Evolutionary conservation across 2,797 vertebrate species (phyloP), one percentile per base, ranked within the genome.

Genomic region (Selene dorsalis): DNA sequence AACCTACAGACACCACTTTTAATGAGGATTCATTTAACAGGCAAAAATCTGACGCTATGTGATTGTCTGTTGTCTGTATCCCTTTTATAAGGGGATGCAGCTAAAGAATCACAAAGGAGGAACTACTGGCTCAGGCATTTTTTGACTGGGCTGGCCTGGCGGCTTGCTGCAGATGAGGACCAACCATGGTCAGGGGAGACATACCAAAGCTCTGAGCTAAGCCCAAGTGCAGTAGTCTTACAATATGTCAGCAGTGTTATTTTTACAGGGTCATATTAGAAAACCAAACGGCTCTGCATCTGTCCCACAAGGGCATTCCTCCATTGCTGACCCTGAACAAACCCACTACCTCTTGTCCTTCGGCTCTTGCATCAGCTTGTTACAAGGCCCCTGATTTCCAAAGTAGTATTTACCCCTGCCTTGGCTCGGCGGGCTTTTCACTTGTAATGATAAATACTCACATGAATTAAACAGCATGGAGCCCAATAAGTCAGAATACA

Each of bases 121-220:
- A 84, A 79, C 71, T 84, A 81, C 75, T 90, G 53, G 72, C 57
- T 73, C 78, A 79, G 84, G 73, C 87, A 88, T 91, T 88, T 91
- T 85, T 80, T 8, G 18, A 82, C 65, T 64, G 80, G 85, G 87
- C 70, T 83, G 71, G 84, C 67, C 84, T 73, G 72, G 75, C 45
- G 35, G 60, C 75, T 77, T 0, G 4, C 77, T 85, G 86, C 69
- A 84, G 73, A 86, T 82, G 84, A 90, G 82, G 87, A 93, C 91
- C 87, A 88, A 85, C 87, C 86, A 88, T 84, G 90, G 90, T 89
- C 78, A 83, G 80, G 64, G 80, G 86, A 91, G 88, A 93, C 93
- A 95, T 95, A 94, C 94, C 94, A 92, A 86, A 90, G 88, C 73
- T 64, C 84, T 95, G 92, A 94, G 91, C 90, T 94, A 91, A 94